These are phyloP conservation scores for Ostrea edulis DNA, from an alignment of 1,140 invertebrate genomes.

Conservation along the genomic window DNA sequence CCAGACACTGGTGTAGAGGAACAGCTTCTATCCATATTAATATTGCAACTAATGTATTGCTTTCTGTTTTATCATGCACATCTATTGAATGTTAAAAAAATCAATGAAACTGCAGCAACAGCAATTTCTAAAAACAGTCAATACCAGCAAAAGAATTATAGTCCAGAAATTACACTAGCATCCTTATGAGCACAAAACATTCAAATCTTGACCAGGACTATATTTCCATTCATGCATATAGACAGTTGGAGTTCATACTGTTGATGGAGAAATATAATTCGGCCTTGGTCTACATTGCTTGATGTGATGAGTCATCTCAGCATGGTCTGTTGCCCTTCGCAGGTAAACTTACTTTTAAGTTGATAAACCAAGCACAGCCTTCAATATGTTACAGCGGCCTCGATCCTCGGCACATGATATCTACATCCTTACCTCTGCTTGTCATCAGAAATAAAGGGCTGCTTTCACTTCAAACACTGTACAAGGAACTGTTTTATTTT, in stretches of 20 bases:
- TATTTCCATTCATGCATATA: not conserved
- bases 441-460: not conserved
- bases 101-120: conserved; percentile 29
- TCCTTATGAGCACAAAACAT: not conserved
- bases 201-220: not conserved
- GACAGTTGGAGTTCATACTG: not conserved
- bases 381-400: not conserved
- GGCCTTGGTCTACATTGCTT: not conserved
- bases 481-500: not conserved
- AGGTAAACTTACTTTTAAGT: not conserved
- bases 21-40: not conserved
- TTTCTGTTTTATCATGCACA: not conserved
- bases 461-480: not conserved
- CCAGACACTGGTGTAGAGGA: not conserved
- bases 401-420: not conserved
- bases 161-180: not conserved
- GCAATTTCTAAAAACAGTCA: conserved; percentile 16
- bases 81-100: conserved; percentile 14
- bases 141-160: not conserved
- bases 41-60: not conserved
- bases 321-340: not conserved
- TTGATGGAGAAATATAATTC: not conserved
- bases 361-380: conserved; percentile 10
- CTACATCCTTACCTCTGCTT: not conserved
- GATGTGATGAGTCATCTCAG: not conserved